Base-by-base conservation (phyloP, 1,140 invertebrate genomes). In the Brachionus koreanus region DNA sequence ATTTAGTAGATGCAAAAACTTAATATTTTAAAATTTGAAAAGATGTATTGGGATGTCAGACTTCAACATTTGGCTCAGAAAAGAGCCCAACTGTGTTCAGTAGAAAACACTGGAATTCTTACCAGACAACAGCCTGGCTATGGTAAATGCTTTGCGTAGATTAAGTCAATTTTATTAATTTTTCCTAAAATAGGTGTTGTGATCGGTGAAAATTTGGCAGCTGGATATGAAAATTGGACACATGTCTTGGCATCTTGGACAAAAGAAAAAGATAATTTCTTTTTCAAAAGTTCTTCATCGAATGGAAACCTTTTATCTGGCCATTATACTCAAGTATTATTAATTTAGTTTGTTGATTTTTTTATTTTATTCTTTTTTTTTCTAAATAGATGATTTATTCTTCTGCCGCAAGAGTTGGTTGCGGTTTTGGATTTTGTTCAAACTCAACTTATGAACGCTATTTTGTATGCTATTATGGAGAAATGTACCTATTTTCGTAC, bases 311-410 rank as follows among this genome's bases (percentile, higher is more conserved):
- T 79, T 42, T 52, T 67, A 82, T 39, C 63, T 39, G 79, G 79
- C 7, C 79, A 82, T 82, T 82, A 82, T 67, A 67, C 79, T 82
- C 79, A 82, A 72, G 79, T 82, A 67, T 49, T 16, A 37, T 77
- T 19, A 33, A 77, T 25, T 52, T n/a, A n/a, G n/a, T 13, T 13
- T 29, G 29, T 49, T 12, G 13, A 49, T 61, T 29, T 33, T 5
- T 0, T 3, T 16, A 57, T 25, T 52, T 16, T n/a, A 61, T 13
- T 35, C n/a, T n/a, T n/a, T n/a, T 57, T 25, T 33, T 57, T 79
- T n/a, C n/a, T 82, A 3, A 35, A 37, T 65, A 82, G 79, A 82
- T 82, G 63, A 52, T 82, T 43, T 82, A 82, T 35, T 65, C 79
- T 46, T 65, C 57, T 16, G 63, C 79, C 2, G 33, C 79, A 23